Percentiles rank a stretch among this genome's conserved stretches.
These are phyloP conservation scores for Tiliqua scincoides DNA, from an alignment of 2,113 vertebrate genomes.

Conservation along the genomic window DNA sequence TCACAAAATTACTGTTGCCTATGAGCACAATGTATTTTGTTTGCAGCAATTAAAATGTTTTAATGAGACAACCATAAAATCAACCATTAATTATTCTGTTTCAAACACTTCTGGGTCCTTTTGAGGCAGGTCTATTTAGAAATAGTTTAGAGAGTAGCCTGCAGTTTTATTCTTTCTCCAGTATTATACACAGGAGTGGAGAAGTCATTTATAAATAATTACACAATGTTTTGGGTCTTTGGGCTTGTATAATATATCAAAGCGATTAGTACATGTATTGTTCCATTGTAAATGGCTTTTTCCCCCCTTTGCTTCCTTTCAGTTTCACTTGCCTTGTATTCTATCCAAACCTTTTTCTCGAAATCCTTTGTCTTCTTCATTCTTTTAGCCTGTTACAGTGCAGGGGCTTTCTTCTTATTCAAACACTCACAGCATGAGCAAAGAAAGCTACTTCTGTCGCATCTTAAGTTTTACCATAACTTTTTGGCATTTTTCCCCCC, in stretches of 20 bases:
- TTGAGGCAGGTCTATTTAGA: slow-evolving; percentile 88
- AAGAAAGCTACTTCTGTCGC: slow-evolving; percentile 86
- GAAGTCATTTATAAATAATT: slow-evolving; percentile 99
- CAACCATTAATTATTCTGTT: slow-evolving; percentile 98
- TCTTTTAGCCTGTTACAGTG: slow-evolving; percentile 98
- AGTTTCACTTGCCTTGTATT: slow-evolving; percentile 94
- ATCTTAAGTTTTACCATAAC: slow-evolving; percentile 85
- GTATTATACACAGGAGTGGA: slow-evolving; percentile 90
- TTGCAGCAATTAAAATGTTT: slow-evolving; percentile 98
- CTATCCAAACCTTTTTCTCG: slow-evolving; percentile 93
- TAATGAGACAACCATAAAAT: slow-evolving; percentile 99
- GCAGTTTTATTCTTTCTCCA: slow-evolving; percentile 94
- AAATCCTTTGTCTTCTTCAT: slow-evolving; percentile 95
- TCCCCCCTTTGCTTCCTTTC: slow-evolving; percentile 86
- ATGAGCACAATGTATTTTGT: slow-evolving; percentile 83
- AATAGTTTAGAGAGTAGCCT: slow-evolving; percentile 95
- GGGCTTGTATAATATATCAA: slow-evolving; percentile 99
- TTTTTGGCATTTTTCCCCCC: slow-evolving; percentile 82
- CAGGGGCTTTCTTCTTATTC: slow-evolving; percentile 95
- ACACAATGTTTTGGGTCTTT: slow-evolving; percentile 99
- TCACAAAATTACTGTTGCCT: slow-evolving; percentile 68
- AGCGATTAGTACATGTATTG: slow-evolving; percentile 99
- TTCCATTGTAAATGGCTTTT: slow-evolving; percentile 92
- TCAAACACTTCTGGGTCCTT: slow-evolving; percentile 88
- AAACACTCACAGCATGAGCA: slow-evolving; percentile 95